These are phyloP conservation scores for Brassicogethes aeneus DNA, from an alignment of 2,888 invertebrate genomes.

Conservation along the genomic window DNA sequence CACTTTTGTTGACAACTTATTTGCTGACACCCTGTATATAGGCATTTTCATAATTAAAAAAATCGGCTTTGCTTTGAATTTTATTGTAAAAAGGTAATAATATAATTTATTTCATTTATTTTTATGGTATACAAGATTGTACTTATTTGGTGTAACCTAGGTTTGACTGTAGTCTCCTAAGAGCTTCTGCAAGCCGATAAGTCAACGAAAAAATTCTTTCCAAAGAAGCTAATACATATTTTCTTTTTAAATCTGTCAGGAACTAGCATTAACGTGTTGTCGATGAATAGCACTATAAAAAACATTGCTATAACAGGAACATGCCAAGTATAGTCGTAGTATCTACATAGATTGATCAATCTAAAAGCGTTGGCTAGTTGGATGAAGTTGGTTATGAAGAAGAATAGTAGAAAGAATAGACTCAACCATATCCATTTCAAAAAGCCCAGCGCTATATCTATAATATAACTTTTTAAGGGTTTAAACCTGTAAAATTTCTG, in stretches of 20 bases:
- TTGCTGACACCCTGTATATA: no score
- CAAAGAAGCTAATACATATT: no score
- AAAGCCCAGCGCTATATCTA: conserved; percentile 99
- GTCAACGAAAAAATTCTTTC: no score
- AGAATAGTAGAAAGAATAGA: conserved; percentile 86
- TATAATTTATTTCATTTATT: no score
- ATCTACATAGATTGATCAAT: conserved; percentile 67
- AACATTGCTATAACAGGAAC: conserved; percentile 71
- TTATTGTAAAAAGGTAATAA: no score
- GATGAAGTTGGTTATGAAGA: conserved; percentile 87
- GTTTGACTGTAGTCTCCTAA: no score
- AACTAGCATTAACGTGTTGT: conserved; percentile 84
- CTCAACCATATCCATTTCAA: conserved; percentile 99
- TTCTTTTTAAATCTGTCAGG: conserved; percentile 61
- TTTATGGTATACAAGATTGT: no score
- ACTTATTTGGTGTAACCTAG: no score
- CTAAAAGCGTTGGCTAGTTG: conserved; percentile 91
- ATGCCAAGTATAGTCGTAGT: conserved; percentile 88
- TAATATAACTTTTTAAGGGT: conserved; percentile 84
- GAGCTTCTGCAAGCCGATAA: no score
- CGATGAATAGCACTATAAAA: conserved; percentile 79
- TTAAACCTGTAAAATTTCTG: conserved; percentile 58
- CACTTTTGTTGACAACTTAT: no score
- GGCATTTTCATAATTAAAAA: no score
- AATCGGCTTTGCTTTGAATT: no score